These are phyloP conservation scores for Oscheius sp. DNA, from an alignment of 2,888 invertebrate species.

Conservation along the genomic window DNA sequence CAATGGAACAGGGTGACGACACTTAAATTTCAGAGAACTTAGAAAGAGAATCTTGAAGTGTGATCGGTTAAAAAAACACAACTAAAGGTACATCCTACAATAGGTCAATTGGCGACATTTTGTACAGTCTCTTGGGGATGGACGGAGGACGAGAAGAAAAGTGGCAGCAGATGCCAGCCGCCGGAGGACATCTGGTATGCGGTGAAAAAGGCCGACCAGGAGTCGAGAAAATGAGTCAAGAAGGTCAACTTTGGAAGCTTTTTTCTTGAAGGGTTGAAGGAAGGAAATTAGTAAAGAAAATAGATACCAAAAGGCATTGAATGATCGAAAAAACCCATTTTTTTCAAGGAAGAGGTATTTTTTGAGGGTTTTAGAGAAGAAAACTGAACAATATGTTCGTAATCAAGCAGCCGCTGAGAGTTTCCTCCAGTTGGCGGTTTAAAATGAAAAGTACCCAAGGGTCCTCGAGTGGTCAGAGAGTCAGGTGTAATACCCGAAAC, in stretches of 20 bases:
- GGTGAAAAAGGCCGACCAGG: constrained; percentile 3
- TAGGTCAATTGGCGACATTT: constrained; percentile 20
- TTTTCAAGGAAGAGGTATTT: neutral
- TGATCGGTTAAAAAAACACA: neutral
- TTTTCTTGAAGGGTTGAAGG: neutral
- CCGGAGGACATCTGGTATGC: constrained; percentile 19
- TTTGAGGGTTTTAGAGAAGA: neutral
- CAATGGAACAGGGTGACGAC: too few relatives aligned
- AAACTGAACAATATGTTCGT: constrained; percentile 25
- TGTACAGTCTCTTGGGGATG: constrained; percentile 11
- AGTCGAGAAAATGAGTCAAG: neutral
- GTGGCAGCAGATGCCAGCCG: constrained; percentile 23
- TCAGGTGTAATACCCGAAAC: constrained; percentile 11
- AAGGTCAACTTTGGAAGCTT: neutral
- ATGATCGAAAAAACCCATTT: neutral
- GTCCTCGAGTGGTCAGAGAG: constrained; percentile 16
- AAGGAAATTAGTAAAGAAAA: neutral
- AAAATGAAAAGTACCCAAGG: constrained; percentile 29
- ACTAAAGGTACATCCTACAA: neutral
- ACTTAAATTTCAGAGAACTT: too few relatives aligned
- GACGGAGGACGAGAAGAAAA: constrained; percentile 13
- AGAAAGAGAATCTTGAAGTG: too few relatives aligned
- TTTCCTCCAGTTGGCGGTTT: constrained; percentile 5
- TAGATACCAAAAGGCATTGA: neutral
- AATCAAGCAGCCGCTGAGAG: constrained; percentile 17